These are phyloP conservation scores for Callitettix versicolor DNA, from an alignment of 1,140 invertebrate species.

Conservation along the genomic window DNA sequence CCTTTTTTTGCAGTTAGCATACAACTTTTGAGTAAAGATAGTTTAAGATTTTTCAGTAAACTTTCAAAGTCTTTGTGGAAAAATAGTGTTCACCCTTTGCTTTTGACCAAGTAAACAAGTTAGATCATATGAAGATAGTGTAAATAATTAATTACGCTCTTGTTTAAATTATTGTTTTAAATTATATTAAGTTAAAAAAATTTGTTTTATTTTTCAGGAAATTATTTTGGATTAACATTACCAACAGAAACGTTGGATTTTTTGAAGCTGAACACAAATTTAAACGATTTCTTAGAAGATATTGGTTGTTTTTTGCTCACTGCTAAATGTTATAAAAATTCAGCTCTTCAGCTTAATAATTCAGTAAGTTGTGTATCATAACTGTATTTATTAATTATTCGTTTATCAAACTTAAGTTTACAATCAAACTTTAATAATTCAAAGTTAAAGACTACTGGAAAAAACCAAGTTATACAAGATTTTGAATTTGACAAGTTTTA, in stretches of 20 bases:
- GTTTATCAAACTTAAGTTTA: neutral
- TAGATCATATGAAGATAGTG: too few relatives aligned
- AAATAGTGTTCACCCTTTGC: too few relatives aligned
- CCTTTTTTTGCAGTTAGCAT: too few relatives aligned
- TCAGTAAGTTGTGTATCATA: neutral
- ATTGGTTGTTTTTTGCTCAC: constrained; percentile 7
- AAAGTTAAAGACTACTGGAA: neutral
- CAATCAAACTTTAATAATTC: neutral
- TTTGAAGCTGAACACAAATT: neutral
- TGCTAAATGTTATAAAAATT: neutral
- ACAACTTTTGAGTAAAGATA: too few relatives aligned
- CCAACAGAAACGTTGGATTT: neutral
- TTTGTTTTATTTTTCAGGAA: neutral
- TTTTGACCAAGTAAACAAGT: too few relatives aligned
- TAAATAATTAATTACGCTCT: too few relatives aligned
- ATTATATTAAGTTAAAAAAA: neutral
- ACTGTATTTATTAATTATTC: neutral
- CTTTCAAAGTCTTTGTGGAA: too few relatives aligned
- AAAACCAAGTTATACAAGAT: neutral
- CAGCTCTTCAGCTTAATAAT: neutral
- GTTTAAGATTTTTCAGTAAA: too few relatives aligned
- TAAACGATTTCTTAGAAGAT: constrained; percentile 9
- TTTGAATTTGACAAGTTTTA: neutral
- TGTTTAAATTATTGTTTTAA: too few relatives aligned
- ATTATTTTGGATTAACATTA: constrained; percentile 1